Percentiles rank a stretch among this genome's conserved stretches.
phyloP scores from a whole-genome alignment of 1,140 invertebrate species.

The Rhagoletis pomonella region DNA sequence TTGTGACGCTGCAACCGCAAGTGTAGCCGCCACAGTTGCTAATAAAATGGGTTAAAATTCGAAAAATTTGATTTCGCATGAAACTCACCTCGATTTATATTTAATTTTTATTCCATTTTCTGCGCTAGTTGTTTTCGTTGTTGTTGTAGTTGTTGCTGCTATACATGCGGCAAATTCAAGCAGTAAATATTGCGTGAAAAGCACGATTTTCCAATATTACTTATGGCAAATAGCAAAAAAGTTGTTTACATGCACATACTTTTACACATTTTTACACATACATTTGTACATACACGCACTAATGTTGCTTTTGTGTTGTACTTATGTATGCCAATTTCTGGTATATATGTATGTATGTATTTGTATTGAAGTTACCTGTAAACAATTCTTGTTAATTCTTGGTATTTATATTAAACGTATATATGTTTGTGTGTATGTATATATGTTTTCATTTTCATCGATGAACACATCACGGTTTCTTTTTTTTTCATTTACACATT shows the following conservation, averaged over 20 bases:
- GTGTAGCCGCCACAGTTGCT: constrained; percentile 3
- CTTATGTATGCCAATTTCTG: neutral
- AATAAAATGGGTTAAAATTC: constrained; percentile 2
- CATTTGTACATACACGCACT: neutral
- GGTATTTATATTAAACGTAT: neutral
- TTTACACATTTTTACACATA: neutral
- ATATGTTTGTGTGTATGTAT: neutral
- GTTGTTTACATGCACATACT: neutral
- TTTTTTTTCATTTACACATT: neutral
- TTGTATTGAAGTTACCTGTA: constrained; percentile 46
- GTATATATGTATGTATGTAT: neutral
- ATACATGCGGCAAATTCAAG: neutral
- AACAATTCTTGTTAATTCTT: neutral
- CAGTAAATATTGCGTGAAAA: constrained; percentile 5
- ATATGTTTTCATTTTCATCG: constrained; percentile 42
- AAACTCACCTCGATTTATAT: constrained; percentile 40
- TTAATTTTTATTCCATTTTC: neutral
- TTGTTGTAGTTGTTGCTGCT: neutral
- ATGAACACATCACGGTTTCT: constrained; percentile 11
- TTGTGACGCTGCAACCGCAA: constrained; percentile 32
- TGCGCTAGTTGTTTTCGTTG: neutral
- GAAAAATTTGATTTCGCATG: constrained; percentile 40
- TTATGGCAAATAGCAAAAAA: neutral
- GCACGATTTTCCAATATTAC: constrained; percentile 22
- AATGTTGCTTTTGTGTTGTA: neutral